A percentile compares a stretch with the other conserved stretches of the same genome.
Conservation (phyloP, 2,888 invertebrate species). For the Andrena marginata region DNA sequence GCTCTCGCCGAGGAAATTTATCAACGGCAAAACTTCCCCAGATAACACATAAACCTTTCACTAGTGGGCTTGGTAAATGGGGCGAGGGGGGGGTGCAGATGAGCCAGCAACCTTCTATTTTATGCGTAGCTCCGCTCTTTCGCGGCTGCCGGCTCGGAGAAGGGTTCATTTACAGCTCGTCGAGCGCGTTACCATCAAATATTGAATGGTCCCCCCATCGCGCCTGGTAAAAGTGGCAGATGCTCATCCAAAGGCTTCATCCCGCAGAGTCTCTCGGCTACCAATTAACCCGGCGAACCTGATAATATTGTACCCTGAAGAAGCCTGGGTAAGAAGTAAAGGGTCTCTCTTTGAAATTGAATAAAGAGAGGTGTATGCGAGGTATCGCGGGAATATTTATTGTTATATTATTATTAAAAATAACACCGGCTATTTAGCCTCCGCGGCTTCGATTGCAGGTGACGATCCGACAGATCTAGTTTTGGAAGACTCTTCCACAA, state of each 20-base stretch:
- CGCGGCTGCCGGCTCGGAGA: conserved; percentile 8
- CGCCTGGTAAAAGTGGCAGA: conserved; percentile 29
- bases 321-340: no score
- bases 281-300: conserved; percentile 41
- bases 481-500: no score
- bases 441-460: no score
- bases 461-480: no score
- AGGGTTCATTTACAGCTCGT: conserved; percentile 50
- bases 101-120: conserved; percentile 39
- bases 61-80: not conserved
- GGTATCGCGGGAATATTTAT: no score
- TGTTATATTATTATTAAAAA: no score
- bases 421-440: no score
- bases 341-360: no score
- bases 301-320: conserved; percentile 51
- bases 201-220: conserved; percentile 64
- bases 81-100: not conserved
- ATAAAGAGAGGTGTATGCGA: no score
- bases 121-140: conserved; percentile 43
- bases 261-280: conserved; percentile 8
- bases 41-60: conserved; percentile 54
- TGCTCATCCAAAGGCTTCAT: conserved; percentile 15
- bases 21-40: conserved; percentile 40
- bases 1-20: conserved; percentile 34
- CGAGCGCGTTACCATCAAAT: conserved; percentile 65